Base-by-base conservation (phyloP, 2,888 invertebrate genomes). In the Heliconius hortense region DNA sequence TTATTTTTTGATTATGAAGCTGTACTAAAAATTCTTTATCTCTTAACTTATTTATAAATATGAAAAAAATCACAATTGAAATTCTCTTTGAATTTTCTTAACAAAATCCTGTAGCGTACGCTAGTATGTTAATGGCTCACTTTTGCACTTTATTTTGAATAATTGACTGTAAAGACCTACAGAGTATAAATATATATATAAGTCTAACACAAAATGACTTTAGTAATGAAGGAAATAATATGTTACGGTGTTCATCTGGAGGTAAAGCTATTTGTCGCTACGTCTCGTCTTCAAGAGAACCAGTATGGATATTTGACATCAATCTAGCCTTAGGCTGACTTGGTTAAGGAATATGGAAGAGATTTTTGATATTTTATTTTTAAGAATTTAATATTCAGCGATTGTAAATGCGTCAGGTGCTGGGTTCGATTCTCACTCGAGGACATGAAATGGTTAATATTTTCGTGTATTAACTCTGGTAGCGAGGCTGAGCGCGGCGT, bases 111-210 rank as follows among this genome's bases (percentile, higher is more conserved):
- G 28, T 39, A 48, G 7, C 68, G 39, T 56, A 59, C 18, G 4
- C 70, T 18, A 64, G 24, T 63, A 24, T 68, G 63, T 69, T 53
- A 70, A 74, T 70, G 11, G 64, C 56, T 71, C 64, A 59, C 64
- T 71, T 43, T 66, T 56, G 21, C 64, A 71, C 64, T 5, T 53
- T 26, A 43, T 63, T 3, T 63, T 66, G 64, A 75, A 56, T 75
- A 64, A 75, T 70, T 71, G 39, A 10, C 21, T 71, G 63, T 66
- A 56, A 62, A 59, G 74, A 74, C 70, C 70, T 56, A 70, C 63
- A 64, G 35, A 26, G 31, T 31, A 31, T 28, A 28, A 28, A 28
- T 28, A 28, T 28, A 28, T 28, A 28, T 35, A 21, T 48, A 48
- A 28, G 13, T 53, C 28, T 35, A n/a, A 31, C n/a, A 62, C n/a